Evolutionary conservation across 2,113 vertebrate genomes (phyloP).

Genomic region (Spheniscus mendiculus): DNA sequence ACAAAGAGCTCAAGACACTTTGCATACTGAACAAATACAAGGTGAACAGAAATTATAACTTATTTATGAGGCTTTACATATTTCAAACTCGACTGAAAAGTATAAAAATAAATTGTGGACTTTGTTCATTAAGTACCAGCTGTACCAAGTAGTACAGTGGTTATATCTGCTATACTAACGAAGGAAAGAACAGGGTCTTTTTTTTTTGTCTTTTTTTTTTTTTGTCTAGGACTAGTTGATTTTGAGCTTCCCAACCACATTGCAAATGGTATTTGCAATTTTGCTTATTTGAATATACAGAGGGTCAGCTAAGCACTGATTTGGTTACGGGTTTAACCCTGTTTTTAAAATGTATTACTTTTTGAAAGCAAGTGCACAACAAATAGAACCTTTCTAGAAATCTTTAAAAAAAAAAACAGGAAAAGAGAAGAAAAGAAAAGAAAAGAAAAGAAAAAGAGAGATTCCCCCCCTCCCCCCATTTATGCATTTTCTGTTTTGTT

Average conservation of each 20-base stretch:
- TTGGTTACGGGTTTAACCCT: conserved; percentile 72
- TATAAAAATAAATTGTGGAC: conserved; percentile 83
- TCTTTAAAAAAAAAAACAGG: conserved; percentile 50
- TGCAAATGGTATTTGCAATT: not conserved
- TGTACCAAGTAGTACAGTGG: conserved; percentile 32
- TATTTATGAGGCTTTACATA: conserved; percentile 76
- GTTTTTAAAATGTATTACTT: conserved; percentile 60
- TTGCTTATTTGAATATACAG: conserved; percentile 29
- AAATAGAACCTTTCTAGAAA: conserved; percentile 81
- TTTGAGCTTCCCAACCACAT: conserved; percentile 67
- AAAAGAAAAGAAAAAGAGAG: not conserved
- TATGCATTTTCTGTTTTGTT: conserved; percentile 60
- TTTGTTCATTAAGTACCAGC: conserved; percentile 74
- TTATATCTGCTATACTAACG: conserved; percentile 61
- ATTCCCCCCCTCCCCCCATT: conserved; percentile 30
- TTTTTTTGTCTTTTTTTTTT: not conserved
- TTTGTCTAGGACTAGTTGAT: conserved; percentile 57
- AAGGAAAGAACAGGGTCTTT: conserved; percentile 50
- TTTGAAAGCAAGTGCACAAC: conserved; percentile 83
- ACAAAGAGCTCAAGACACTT: conserved; percentile 69
- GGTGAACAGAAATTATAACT: conserved; percentile 77
- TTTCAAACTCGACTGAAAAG: conserved; percentile 76
- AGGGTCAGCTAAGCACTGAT: conserved; percentile 70
- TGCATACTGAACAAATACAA: conserved; percentile 74
- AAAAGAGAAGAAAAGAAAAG: not conserved